Base-by-base conservation (phyloP, 2,113 vertebrate genomes). In the Nansenia antarctica region DNA sequence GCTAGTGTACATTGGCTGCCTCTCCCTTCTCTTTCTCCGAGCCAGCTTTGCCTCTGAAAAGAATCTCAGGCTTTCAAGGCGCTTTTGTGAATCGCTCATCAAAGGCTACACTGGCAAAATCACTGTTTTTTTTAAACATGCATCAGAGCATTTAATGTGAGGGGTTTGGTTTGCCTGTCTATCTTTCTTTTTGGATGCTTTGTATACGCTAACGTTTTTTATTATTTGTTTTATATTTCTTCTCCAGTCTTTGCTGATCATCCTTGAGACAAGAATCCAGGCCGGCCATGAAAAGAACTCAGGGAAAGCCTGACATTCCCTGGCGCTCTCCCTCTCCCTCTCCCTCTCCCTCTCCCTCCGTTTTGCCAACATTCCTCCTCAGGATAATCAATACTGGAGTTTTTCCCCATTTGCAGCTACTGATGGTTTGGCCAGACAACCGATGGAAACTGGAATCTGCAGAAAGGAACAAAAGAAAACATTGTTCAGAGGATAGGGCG, bases 361-460 rank as follows among this genome's bases (percentile, higher is more conserved):
- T 60, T 61, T 54, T 78, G 79, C 80, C 78, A 84, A 71, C 22
- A 82, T 86, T 87, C 67, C 67, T 76, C 70, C 31, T 64, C 30
- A 67, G 73, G 61, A 81, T 75, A 72, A 73, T 78, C 84, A 86
- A 73, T 86, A 86, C 80, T 59, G 74, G 74, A 61, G 55, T 74
- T 75, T 82, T 84, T 73, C 67, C 67, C 68, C 54, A 61, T 64
- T 79, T 57, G 67, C 76, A 73, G 62, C 77, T 80, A 69, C 69
- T 83, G 75, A 85, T 89, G 85, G 70, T 77, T 82, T 87, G 67
- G 70, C 81, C 85, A 88, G 81, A 86, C 81, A 82, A 69, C 63
- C 64, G 58, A 65, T 73, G 84, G 79, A 81, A 86, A 79, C 63
- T 82, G 78, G 68, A 77, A 37, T 73, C 62, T 47, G 15, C 62